Evolutionary conservation across 2,113 vertebrate species (phyloP), one percentile per base, ranked within the genome.

Genomic region (Antidorcas marsupialis): DNA sequence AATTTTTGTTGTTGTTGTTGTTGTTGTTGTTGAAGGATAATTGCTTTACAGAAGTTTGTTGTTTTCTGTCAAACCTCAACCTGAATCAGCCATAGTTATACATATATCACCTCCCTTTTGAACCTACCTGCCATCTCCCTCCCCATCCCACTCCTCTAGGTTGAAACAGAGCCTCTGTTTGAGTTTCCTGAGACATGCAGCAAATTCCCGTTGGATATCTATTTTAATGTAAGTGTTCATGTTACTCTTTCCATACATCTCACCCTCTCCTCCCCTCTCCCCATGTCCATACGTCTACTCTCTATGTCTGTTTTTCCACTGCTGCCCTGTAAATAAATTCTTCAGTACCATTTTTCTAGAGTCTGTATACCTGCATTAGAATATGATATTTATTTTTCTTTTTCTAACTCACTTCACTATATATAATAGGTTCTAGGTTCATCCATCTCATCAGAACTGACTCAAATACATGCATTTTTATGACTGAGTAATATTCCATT

Each of bases 331-430:
- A 71, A 36, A 36, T 11, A 36, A 36, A 71, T 71, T 71, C n/a
- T 36, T 71, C 9, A 36, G 17, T 36, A 21, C 64, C n/a, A 6
- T 36, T 36, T 36, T 71, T 71, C 64, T 71, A 21, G 64, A 36
- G 36, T 67, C n/a, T 0, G 2, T 67, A 36, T 67, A 36, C 21
- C 17, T 67, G n/a, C 0, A 0, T 36, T 36, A 67, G 17, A 36
- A 36, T 67, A 36, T 67, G 33, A 67, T 67, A 67, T 67, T 17
- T 21, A 36, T 67, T 8, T 67, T 67, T 67, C n/a, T 67, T 21
- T 36, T 67, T 36, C n/a, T 67, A 8, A 67, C n/a, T 67, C 33
- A 67, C 9, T 19, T 67, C 33, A 67, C 17, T 67, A 33, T 21
- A 1, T 36, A 36, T 36, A 67, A 36, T 67, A 67, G 1, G n/a